Evolutionary conservation across 2,888 invertebrate species (phyloP).

Genomic region (Platycnemis pennipes): DNA sequence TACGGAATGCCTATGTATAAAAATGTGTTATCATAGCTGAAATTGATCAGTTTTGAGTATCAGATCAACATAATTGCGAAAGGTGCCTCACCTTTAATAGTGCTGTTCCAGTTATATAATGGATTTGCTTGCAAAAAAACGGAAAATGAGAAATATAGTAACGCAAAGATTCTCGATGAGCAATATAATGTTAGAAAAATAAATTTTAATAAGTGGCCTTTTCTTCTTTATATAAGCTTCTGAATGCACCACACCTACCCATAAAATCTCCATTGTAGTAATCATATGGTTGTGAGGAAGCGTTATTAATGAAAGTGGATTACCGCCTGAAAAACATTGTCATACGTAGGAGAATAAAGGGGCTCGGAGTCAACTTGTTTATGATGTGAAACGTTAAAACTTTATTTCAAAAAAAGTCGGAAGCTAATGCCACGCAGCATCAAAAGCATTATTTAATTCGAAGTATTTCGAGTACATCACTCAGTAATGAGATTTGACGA

Average conservation of each 20-base stretch:
- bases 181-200: slow-evolving; percentile 59
- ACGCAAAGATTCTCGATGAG: slow-evolving; percentile 45
- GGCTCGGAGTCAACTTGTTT: background rate
- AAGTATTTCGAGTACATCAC: background rate
- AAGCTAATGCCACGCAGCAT: background rate
- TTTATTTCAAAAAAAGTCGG: background rate
- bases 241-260: slow-evolving; percentile 28
- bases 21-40: background rate
- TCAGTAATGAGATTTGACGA: background rate
- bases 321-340: background rate
- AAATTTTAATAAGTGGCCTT: slow-evolving; percentile 56
- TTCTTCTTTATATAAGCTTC: slow-evolving; percentile 62
- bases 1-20: background rate
- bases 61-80: background rate
- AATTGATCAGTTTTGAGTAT: background rate
- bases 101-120: slow-evolving; percentile 6
- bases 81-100: background rate
- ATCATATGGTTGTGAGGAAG: slow-evolving; percentile 34
- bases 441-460: too few species aligned
- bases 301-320: background rate
- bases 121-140: background rate
- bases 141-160: background rate
- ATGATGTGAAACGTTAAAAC: background rate
- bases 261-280: background rate
- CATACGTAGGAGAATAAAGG: background rate